Conservation (phyloP, 2,113 vertebrate genomes). For the Tyto alba region DNA sequence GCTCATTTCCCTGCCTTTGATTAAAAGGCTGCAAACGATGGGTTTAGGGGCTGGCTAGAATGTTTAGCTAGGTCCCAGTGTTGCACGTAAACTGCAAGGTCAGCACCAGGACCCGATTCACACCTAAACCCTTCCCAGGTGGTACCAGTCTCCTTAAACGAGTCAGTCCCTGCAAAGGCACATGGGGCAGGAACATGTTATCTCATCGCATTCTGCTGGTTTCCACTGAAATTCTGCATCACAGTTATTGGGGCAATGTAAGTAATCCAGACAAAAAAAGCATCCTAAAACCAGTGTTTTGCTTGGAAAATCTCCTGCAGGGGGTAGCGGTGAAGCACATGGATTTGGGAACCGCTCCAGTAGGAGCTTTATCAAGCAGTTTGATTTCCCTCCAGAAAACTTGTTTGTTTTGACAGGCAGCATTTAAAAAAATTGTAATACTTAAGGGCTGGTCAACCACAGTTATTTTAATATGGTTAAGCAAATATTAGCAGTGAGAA, state of each 20-base stretch:
- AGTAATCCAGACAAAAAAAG: neutral
- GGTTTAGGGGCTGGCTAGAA: neutral
- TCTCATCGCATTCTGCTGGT: neutral
- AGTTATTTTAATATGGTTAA: neutral
- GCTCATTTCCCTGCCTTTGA: neutral
- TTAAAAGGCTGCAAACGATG: neutral
- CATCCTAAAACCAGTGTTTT: neutral
- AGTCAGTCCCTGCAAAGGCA: neutral
- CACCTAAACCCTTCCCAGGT: neutral
- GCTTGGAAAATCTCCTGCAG: neutral
- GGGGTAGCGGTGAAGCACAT: neutral
- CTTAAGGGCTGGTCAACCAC: neutral
- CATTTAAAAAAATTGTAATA: neutral
- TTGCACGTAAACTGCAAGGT: neutral
- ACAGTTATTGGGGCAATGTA: neutral
- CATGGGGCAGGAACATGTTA: accelerated
- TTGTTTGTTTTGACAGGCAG: neutral
- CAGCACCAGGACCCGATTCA: neutral
- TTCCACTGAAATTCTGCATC: neutral
- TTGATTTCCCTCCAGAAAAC: neutral
- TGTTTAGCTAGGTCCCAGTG: neutral
- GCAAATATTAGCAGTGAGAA: neutral
- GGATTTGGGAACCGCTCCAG: neutral
- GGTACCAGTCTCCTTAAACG: neutral
- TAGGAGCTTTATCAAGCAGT: neutral